A percentile compares a stretch with the other conserved stretches of the same genome.
Evolutionary conservation across 2,888 invertebrate species (phyloP).

Genomic region (Xestia xanthographa): DNA sequence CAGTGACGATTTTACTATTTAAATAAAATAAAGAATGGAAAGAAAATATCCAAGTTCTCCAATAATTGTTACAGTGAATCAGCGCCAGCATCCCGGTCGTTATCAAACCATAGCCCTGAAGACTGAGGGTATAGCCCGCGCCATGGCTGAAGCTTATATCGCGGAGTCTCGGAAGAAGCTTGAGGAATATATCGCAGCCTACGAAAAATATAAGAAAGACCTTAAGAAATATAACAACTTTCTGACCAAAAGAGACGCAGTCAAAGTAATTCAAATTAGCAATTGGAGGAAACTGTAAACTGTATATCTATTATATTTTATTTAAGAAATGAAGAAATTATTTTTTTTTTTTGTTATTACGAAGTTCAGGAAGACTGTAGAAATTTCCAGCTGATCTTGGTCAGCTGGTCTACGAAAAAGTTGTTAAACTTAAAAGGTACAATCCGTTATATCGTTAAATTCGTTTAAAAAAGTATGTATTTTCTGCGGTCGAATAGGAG

Average conservation of each 20-base stretch:
- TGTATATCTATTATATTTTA: background rate
- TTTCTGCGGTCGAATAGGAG: too few species aligned
- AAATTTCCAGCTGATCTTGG: background rate
- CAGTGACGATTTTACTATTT: background rate
- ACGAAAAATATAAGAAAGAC: slow-evolving; percentile 1
- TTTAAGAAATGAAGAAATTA: background rate
- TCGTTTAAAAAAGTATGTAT: too few species aligned
- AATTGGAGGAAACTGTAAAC: slow-evolving; percentile 21
- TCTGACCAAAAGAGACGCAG: background rate
- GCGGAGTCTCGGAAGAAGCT: slow-evolving; percentile 5
- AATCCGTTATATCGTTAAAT: too few species aligned
- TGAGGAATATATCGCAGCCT: slow-evolving; percentile 5
- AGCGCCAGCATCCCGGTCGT: slow-evolving; percentile 15
- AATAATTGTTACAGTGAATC: slow-evolving; percentile 38
- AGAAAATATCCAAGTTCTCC: background rate
- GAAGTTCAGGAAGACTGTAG: too few species aligned
- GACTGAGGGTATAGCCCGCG: slow-evolving; percentile 5
- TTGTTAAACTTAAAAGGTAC: too few species aligned
- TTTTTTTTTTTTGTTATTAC: background rate
- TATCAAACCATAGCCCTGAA: slow-evolving; percentile 7
- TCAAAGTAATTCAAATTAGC: slow-evolving; percentile 25
- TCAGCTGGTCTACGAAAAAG: background rate
- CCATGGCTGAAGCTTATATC: slow-evolving; percentile 22
- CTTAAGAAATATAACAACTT: background rate
- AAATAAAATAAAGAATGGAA: background rate